Percentiles rank a stretch among this genome's conserved stretches.
These are phyloP conservation scores for Epistrophe eligans DNA, from an alignment of 2,888 invertebrate species.

Conservation along the genomic window DNA sequence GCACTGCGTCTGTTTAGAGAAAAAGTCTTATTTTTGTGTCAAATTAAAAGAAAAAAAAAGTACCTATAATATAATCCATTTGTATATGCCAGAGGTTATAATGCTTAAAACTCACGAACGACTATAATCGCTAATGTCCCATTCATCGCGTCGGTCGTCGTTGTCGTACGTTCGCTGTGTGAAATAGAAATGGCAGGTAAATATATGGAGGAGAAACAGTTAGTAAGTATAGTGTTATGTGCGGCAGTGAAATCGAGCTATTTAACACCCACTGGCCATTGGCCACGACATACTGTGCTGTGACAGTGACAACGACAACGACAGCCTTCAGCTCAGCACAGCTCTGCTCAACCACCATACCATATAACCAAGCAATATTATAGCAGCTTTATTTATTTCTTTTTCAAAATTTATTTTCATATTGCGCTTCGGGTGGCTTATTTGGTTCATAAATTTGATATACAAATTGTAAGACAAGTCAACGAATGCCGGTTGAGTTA, in stretches of 20 bases:
- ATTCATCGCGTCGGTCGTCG: background rate
- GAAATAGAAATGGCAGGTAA: slow-evolving; percentile 26
- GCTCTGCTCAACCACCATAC: slow-evolving; percentile 6
- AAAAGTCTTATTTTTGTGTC: slow-evolving; percentile 22
- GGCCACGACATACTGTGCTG: slow-evolving; percentile 15
- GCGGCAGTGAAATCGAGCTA: slow-evolving; percentile 48
- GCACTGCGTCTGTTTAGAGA: background rate
- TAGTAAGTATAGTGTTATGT: background rate
- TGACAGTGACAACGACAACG: slow-evolving; percentile 12
- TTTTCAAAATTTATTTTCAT: slow-evolving; percentile 47
- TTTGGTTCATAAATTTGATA: slow-evolving; percentile 35
- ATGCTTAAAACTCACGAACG: slow-evolving; percentile 48
- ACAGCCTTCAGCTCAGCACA: slow-evolving; percentile 18
- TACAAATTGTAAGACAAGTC: slow-evolving; percentile 40
- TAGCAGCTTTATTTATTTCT: slow-evolving; percentile 44
- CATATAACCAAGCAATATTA: background rate
- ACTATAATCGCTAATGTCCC: background rate
- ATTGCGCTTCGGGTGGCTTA: slow-evolving; percentile 33
- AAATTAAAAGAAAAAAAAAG: slow-evolving; percentile 19
- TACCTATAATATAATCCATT: slow-evolving; percentile 39
- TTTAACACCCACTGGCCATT: slow-evolving; percentile 55
- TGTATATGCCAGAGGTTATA: slow-evolving; percentile 33
- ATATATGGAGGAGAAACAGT: slow-evolving; percentile 15
- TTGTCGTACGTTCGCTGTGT: background rate
- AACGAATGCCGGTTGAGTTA: slow-evolving; percentile 33